Evolutionary conservation across 1,140 invertebrate species (phyloP), one percentile per base, ranked within the genome.

Genomic region (Saccostrea cuccullata): DNA sequence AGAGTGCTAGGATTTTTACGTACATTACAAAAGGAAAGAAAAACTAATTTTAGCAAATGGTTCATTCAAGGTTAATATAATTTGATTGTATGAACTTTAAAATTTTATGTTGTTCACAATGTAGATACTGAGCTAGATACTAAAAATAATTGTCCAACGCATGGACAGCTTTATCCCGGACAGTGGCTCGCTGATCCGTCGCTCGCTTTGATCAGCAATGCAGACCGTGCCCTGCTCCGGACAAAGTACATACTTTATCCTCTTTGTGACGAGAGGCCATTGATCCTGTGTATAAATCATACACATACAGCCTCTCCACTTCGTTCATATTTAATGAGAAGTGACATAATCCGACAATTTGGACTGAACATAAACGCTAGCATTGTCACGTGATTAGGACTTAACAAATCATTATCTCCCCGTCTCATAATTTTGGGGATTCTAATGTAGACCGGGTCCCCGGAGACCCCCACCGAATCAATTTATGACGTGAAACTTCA

Each of bases 401-500:
- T 36, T 30, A 26, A 36, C 70, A 30, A 77, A 30, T 77, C 70
- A 77, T 77, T 77, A 77, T 77, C 26, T 11, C 70, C 13, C 8
- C 15, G 70, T 77, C 70, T 77, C 70, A 26, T 77, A 77, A 77
- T 77, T 77, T 77, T 77, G 70, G 70, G 70, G 70, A 77, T 77
- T 77, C 70, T 67, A 67, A 77, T 36, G 70, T 26, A 15, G 70
- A 26, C 70, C 30, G 26, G 70, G 23, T 36, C 70, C 70, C 70
- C 30, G 5, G 70, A 30, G 70, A 77, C 70, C 26, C 15, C 9
- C 23, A 30, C 15, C 26, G 70, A 77, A 77, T 77, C 70, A 77
- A 77, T 77, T 77, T 77, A 77, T 77, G 70, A 77, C 70, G 70
- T 77, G 70, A 77, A 77, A 77, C 6, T 77, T 77, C 70, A 77